Conservation (phyloP, 1,140 invertebrate species). For the Pissodes strobi region DNA sequence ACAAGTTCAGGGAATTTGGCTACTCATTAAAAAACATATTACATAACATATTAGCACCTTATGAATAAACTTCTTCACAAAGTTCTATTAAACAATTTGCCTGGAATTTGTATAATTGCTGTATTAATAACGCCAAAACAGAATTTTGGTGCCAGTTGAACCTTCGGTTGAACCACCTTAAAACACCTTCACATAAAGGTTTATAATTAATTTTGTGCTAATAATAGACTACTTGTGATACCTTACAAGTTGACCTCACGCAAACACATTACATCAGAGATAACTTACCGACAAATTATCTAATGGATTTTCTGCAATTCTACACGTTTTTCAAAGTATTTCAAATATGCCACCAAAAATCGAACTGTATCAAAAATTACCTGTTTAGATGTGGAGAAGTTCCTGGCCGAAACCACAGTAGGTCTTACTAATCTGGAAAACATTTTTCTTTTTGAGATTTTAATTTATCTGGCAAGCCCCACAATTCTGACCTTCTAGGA, state of each 20-base stretch:
- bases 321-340: background rate
- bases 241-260: background rate
- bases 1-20: too few relatives aligned
- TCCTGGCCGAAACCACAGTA: conserved; percentile 57
- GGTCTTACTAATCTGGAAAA: conserved; percentile 61
- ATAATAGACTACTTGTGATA: too few relatives aligned
- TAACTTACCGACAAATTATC: background rate
- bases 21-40: too few relatives aligned
- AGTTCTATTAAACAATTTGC: too few relatives aligned
- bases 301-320: background rate
- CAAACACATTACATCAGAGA: conserved; percentile 18
- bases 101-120: too few relatives aligned
- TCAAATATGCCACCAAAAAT: background rate
- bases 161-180: too few relatives aligned
- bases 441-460: conserved; percentile 51
- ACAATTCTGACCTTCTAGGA: conserved; percentile 29
- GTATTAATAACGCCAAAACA: too few relatives aligned
- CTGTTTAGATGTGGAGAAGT: conserved; percentile 61
- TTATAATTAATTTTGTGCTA: too few relatives aligned
- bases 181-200: too few relatives aligned
- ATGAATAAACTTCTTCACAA: too few relatives aligned
- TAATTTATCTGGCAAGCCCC: background rate
- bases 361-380: conserved; percentile 56
- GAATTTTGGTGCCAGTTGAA: too few relatives aligned
- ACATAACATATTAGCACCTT: too few relatives aligned